phyloP scores from a whole-genome alignment of 2,113 vertebrate species.

The Callipepla californica region DNA sequence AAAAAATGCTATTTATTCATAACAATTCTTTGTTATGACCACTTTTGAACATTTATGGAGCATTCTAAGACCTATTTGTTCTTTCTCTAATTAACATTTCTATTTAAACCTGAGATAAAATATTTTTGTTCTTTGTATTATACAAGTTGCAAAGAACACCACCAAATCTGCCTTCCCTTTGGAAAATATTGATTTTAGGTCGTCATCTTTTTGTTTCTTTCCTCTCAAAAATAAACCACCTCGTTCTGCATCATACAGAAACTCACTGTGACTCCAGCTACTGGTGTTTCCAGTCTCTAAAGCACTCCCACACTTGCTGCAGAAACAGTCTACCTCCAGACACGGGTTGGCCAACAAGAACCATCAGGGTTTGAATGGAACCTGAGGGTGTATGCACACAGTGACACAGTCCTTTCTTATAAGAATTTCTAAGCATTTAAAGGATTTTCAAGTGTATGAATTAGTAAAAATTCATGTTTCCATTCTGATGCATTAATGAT shows the following conservation, averaged over 20 bases:
- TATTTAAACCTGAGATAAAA: neutral
- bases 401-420: neutral
- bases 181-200: neutral
- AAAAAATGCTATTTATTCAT: neutral
- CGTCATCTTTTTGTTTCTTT: neutral
- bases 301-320: neutral
- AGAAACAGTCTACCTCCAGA: neutral
- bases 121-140: neutral
- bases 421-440: neutral
- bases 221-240: neutral
- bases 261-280: fast-evolving
- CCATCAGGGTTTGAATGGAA: fast-evolving
- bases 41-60: neutral
- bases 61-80: neutral
- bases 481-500: neutral
- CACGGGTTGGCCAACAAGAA: neutral
- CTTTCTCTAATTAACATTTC: neutral
- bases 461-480: neutral
- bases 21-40: neutral
- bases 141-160: fast-evolving
- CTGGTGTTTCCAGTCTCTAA: neutral
- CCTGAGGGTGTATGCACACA: neutral
- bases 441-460: neutral
- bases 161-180: neutral
- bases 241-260: neutral